phyloP scores from a whole-genome alignment of 2,113 vertebrate species.

The Nibea albiflora region DNA sequence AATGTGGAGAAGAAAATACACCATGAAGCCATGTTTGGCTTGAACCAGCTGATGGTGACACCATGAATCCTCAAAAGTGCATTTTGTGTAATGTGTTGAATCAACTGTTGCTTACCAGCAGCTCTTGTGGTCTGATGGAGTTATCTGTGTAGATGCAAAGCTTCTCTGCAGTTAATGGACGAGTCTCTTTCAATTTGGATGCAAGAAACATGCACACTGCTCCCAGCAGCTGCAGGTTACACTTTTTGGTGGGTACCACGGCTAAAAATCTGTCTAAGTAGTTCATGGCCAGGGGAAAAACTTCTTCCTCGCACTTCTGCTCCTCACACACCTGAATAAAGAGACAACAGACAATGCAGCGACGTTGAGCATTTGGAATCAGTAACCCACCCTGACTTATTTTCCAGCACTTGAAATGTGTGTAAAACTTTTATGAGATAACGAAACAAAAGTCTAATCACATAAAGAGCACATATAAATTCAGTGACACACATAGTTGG shows the following conservation, averaged over 20 bases:
- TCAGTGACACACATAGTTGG: conserved; percentile 77
- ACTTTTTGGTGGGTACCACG: conserved; percentile 93
- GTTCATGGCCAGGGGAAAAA: conserved; percentile 98
- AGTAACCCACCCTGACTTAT: conserved; percentile 26
- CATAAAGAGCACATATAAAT: conserved; percentile 70
- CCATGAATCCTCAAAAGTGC: conserved; percentile 19
- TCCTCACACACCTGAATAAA: conserved; percentile 93
- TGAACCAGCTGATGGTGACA: conserved; percentile 32
- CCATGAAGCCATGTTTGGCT: neutral
- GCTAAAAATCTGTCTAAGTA: conserved; percentile 98
- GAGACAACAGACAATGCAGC: conserved; percentile 62
- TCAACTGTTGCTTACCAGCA: conserved; percentile 91
- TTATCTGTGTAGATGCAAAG: conserved; percentile 98
- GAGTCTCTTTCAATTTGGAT: conserved; percentile 97
- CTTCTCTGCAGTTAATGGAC: conserved; percentile 96
- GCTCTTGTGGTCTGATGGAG: conserved; percentile 94
- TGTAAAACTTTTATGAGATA: conserved; percentile 48
- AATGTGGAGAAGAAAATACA: neutral
- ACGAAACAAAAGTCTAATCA: conserved; percentile 62
- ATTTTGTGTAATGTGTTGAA: conserved; percentile 28
- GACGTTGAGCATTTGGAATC: conserved; percentile 53
- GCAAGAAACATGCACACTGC: conserved; percentile 98
- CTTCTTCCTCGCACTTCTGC: conserved; percentile 98
- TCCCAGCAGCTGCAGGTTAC: conserved; percentile 95
- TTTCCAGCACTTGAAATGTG: conserved; percentile 28